Evolutionary conservation across 2,888 invertebrate species (phyloP).

Genomic region (Lasioglossum calceatum): DNA sequence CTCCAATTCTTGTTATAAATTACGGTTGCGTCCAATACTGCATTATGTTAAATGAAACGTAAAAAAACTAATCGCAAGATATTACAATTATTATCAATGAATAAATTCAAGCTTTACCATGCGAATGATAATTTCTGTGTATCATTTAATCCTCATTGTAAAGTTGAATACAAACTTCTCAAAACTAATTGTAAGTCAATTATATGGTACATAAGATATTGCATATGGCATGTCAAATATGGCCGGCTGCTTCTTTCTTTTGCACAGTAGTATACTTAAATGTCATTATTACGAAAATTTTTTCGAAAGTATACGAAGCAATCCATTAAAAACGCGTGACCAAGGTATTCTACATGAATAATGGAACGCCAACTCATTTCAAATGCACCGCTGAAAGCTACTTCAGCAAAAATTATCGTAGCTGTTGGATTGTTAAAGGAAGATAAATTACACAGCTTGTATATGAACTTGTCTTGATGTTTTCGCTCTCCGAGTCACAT

Average conservation of each 20-base stretch:
- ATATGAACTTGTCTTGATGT: background rate
- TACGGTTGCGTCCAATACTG: background rate
- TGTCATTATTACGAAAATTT: background rate
- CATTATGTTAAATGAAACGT: background rate
- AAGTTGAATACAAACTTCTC: background rate
- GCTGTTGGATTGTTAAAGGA: background rate
- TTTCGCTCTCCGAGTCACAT: background rate
- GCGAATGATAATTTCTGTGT: background rate
- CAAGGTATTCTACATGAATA: background rate
- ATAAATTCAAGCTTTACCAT: background rate
- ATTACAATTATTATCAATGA: background rate
- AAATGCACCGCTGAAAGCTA: background rate
- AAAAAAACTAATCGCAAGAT: background rate
- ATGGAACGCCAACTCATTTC: conserved; percentile 6
- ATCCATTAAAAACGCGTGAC: background rate
- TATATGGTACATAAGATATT: too few species aligned
- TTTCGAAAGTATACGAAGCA: background rate
- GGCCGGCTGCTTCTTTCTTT: too few species aligned
- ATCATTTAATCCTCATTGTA: background rate
- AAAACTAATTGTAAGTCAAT: background rate
- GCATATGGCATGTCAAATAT: too few species aligned
- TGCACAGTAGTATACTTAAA: too few species aligned
- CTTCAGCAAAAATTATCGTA: conserved; percentile 6
- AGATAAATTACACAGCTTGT: background rate
- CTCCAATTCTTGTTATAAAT: background rate